Conservation (phyloP, 2,888 invertebrate species). For the Calameuta idolon region DNA sequence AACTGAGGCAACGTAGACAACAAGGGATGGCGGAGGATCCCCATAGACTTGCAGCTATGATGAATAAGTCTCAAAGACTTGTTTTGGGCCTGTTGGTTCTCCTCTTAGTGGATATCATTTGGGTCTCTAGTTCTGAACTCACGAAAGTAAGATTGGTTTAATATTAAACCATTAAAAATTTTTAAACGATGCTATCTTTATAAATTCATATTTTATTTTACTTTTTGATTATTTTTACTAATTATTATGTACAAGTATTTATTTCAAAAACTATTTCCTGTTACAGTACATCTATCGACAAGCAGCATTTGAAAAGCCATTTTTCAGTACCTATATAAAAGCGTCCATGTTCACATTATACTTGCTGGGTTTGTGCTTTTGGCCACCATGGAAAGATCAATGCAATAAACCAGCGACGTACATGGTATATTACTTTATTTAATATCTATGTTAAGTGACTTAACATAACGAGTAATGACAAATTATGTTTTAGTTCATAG, state of each 20-base stretch:
- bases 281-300: constrained; percentile 85
- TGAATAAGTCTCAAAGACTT: constrained; percentile 79
- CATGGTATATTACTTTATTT: constrained; percentile 70
- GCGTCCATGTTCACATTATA: constrained; percentile 95
- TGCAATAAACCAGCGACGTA: constrained; percentile 81
- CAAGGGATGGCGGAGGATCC: constrained; percentile 65
- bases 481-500: constrained; percentile 72
- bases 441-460: neutral
- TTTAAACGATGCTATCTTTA: neutral
- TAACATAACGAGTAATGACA: neutral
- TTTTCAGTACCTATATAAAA: constrained; percentile 95
- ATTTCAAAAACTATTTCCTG: neutral
- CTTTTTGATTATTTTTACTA: constrained; percentile 4
- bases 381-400: constrained; percentile 90
- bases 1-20: constrained; percentile 60
- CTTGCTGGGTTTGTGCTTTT: constrained; percentile 87
- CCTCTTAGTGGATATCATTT: constrained; percentile 91
- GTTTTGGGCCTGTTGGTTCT: constrained; percentile 88
- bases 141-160: constrained; percentile 80
- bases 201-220: constrained; percentile 4
- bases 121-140: constrained; percentile 95
- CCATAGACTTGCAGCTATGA: constrained; percentile 65
- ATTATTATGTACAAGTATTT: neutral
- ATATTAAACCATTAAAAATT: neutral
- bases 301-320: constrained; percentile 91